Conservation (phyloP, 1,140 invertebrate species). For the Asobara japonica region DNA sequence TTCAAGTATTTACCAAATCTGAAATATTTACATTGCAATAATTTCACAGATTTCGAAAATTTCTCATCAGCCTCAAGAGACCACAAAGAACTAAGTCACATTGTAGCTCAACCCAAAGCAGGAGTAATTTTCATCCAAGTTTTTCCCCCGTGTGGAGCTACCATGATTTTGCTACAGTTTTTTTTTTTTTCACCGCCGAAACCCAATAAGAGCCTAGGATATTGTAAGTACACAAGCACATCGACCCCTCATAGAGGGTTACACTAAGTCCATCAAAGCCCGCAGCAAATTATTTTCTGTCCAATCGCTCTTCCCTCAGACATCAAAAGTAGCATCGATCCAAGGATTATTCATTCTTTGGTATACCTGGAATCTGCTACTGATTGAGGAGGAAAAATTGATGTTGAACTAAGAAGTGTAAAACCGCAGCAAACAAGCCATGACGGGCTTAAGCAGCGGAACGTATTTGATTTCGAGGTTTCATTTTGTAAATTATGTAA, state of each 20-base stretch:
- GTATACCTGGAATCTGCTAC: not conserved
- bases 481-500: constrained; percentile 37
- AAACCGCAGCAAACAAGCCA: constrained; percentile 53
- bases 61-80: no score
- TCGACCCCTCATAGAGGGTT: not conserved
- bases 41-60: no score
- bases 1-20: no score
- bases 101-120: no score
- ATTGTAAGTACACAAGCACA: not conserved
- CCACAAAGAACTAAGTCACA: no score
- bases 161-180: constrained; percentile 6
- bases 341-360: not conserved
- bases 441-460: constrained; percentile 50
- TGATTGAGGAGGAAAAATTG: constrained; percentile 2
- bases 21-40: no score
- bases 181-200: not conserved
- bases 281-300: not conserved
- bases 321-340: not conserved
- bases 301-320: not conserved
- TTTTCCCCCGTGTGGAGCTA: not conserved
- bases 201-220: constrained; percentile 10
- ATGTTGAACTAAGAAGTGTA: constrained; percentile 36
- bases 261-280: constrained; percentile 11
- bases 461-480: constrained; percentile 49
- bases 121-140: not conserved